Evolutionary conservation across 2,797 vertebrate species (phyloP).

Genomic region (Schizopygopsis pylzovi): DNA sequence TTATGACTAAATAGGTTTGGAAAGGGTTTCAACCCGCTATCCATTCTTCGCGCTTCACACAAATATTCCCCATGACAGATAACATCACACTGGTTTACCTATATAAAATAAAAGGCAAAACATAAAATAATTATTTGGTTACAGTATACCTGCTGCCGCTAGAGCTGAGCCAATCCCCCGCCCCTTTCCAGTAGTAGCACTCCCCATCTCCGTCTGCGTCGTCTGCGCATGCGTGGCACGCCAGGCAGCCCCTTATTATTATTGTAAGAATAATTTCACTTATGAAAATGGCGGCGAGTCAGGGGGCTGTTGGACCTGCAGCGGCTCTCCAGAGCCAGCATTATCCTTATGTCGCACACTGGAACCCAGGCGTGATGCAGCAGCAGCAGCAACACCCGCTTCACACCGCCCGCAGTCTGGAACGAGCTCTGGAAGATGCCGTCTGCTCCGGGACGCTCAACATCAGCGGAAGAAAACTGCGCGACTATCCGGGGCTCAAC

Average conservation of each 20-base stretch:
- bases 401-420: slow-evolving; percentile 89
- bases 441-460: slow-evolving; percentile 90
- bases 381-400: slow-evolving; percentile 82
- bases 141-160: neutral
- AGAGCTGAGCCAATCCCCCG: slow-evolving; percentile 59
- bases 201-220: slow-evolving; percentile 57
- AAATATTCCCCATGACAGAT: neutral
- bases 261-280: slow-evolving; percentile 76
- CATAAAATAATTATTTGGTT: neutral
- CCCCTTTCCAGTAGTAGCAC: slow-evolving; percentile 62
- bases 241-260: slow-evolving; percentile 76
- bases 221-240: slow-evolving; percentile 76
- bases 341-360: slow-evolving; percentile 84
- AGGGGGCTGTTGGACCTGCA: slow-evolving; percentile 85
- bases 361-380: slow-evolving; percentile 81
- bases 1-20: neutral
- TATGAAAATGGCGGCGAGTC: slow-evolving; percentile 94
- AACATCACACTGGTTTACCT: neutral
- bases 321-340: slow-evolving; percentile 78
- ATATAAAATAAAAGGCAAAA: neutral
- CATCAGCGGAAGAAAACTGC: slow-evolving; percentile 93
- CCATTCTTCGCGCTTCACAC: neutral
- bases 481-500: slow-evolving; percentile 89
- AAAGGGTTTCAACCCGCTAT: neutral
- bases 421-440: slow-evolving; percentile 94